Percentiles rank a stretch among this genome's conserved stretches.
Conservation (phyloP, 2,113 vertebrate genomes). For the Petromus typicus region DNA sequence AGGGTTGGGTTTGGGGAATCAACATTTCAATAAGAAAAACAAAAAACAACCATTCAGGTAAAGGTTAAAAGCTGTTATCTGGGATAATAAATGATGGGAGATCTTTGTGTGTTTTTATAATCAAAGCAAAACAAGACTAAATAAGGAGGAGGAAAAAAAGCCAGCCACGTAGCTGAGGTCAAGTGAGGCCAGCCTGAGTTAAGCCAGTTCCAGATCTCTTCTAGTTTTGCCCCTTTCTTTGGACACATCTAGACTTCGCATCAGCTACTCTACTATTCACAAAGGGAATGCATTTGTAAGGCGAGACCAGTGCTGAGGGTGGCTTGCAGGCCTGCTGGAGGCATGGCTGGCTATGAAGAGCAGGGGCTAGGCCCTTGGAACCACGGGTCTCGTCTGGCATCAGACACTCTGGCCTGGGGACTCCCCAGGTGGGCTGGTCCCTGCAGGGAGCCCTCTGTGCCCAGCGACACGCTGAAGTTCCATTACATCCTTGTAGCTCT, state of each 20-base stretch:
- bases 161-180: not conserved
- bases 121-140: not conserved
- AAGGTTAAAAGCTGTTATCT: not conserved
- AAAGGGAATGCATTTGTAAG: not conserved
- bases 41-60: not conserved
- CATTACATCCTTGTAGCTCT: not conserved
- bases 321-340: not conserved
- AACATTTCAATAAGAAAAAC: not conserved
- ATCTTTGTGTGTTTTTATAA: not conserved
- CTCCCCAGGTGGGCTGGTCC: not conserved
- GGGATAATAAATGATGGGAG: not conserved
- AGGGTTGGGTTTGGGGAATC: not conserved
- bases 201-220: not conserved
- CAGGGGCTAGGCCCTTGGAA: not conserved
- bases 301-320: not conserved
- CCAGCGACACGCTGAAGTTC: not conserved
- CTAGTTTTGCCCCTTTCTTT: not conserved
- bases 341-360: not conserved
- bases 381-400: no score
- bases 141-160: not conserved
- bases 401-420: not conserved
- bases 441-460: accelerated
- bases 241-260: not conserved
- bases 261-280: not conserved
- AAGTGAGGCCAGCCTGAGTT: not conserved